Evolutionary conservation across 2,888 invertebrate genomes (phyloP), one percentile per base, ranked within the genome.

Genomic region (Troides oblongomaculatus): DNA sequence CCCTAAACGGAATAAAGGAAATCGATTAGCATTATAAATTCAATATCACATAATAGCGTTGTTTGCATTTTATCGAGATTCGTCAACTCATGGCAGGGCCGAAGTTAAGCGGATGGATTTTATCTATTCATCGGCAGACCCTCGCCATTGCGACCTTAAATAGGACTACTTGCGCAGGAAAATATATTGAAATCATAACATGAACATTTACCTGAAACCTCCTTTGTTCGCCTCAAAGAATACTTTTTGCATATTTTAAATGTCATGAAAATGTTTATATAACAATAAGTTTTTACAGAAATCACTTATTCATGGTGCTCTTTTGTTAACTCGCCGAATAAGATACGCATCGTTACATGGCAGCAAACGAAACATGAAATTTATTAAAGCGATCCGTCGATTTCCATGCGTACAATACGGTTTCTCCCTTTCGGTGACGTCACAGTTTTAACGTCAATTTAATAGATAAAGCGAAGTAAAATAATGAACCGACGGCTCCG

Each of bases 151-250:
- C 80, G 78, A 80, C 78, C 78, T 80, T 87, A 86, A 89, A 90
- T 88, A 86, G 88, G 87, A 85, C 86, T 88, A 90, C 88, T 91
- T 87, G 86, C 84, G 77, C 84, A 83, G 84, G 86, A 87, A 89
- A 91, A 90, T 86, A 87, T 88, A 91, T 90, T 89, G 89, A 90
- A 91, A 90, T 89, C 89, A 90, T 87, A 90, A 89, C 89, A 86
- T 87, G 80, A 81, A 81, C 82, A 80, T 82, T 81, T 89, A 88
- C 87, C 87, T 84, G 82, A 81, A 77, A 80, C 82, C 74, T 77
- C 78, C 81, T 86, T 89, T 89, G 86, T 88, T 81, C 84, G 84
- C 80, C 85, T 30, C 78, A 83, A 84, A 83, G 84, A 84, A 84
- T 82, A 84, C 86, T 84, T 83, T 84, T 86, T 85, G 82, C 81